Conservation (phyloP, 2,797 vertebrate species). For the Sebastes miniatus region DNA sequence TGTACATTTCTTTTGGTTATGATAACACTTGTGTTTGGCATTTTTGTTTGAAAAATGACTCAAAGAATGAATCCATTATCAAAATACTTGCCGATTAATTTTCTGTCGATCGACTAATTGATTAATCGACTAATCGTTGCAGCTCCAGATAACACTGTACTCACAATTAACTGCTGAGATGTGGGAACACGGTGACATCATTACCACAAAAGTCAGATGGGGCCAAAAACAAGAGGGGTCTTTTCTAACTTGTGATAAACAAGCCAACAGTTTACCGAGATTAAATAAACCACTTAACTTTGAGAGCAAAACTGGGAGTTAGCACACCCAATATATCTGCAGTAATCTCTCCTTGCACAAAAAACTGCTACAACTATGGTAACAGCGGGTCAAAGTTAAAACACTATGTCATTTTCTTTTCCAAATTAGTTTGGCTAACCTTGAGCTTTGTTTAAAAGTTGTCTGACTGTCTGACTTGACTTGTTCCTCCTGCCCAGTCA, state of each 20-base stretch:
- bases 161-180: not conserved
- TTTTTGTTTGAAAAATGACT: not conserved
- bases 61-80: accelerated
- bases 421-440: not conserved
- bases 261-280: not conserved
- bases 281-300: not conserved
- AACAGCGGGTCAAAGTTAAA: not conserved
- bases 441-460: not conserved
- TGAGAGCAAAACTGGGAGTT: not conserved
- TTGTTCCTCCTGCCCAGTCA: not conserved
- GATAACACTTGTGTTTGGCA: not conserved
- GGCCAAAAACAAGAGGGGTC: not conserved
- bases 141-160: not conserved
- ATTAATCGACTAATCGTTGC: not conserved
- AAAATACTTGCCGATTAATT: not conserved
- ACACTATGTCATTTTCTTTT: not conserved
- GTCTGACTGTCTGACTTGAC: not conserved
- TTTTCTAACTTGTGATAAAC: not conserved
- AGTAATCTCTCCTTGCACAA: not conserved
- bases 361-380: not conserved
- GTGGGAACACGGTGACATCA: not conserved
- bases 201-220: not conserved
- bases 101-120: not conserved
- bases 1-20: not conserved
- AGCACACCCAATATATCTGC: not conserved